These are phyloP conservation scores for Podotricha telesiphe DNA, from an alignment of 2,888 invertebrate species.

Conservation along the genomic window DNA sequence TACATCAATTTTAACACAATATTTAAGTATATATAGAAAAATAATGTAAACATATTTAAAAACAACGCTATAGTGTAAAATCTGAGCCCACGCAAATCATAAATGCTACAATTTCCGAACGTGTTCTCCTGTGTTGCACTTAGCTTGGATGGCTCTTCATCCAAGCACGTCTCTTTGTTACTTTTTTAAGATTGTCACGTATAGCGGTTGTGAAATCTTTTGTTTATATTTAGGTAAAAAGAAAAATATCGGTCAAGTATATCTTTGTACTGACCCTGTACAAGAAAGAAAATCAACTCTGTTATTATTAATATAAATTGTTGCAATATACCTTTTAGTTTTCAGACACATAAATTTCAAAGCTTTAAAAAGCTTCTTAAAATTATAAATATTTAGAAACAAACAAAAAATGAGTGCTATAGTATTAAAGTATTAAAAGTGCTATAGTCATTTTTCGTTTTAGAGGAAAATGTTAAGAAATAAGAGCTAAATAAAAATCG, in stretches of 20 bases:
- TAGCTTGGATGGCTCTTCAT: conserved; percentile 40
- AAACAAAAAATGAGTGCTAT: too few species aligned
- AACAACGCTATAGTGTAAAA: conserved; percentile 22
- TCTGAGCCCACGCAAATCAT: conserved; percentile 22
- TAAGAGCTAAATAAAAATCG: too few species aligned
- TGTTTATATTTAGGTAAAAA: conserved; percentile 38
- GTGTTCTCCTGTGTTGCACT: conserved; percentile 28
- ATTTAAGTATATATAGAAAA: neutral
- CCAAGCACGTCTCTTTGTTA: conserved; percentile 40
- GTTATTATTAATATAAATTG: neutral
- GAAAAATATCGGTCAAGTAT: conserved; percentile 30
- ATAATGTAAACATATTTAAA: conserved; percentile 1
- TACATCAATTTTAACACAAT: too few species aligned
- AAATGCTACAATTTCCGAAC: conserved; percentile 32
- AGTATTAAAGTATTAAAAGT: too few species aligned
- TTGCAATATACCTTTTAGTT: neutral
- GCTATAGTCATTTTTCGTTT: too few species aligned
- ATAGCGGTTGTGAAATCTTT: conserved; percentile 35
- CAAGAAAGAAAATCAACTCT: neutral
- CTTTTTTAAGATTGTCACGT: conserved; percentile 41
- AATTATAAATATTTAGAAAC: too few species aligned
- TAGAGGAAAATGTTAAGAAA: too few species aligned
- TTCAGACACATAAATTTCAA: too few species aligned
- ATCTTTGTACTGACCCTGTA: conserved; percentile 27
- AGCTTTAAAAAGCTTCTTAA: too few species aligned